Evolutionary conservation across 2,888 invertebrate species (phyloP), one percentile per base, ranked within the genome.

Genomic region (Galerucella calmariensis): DNA sequence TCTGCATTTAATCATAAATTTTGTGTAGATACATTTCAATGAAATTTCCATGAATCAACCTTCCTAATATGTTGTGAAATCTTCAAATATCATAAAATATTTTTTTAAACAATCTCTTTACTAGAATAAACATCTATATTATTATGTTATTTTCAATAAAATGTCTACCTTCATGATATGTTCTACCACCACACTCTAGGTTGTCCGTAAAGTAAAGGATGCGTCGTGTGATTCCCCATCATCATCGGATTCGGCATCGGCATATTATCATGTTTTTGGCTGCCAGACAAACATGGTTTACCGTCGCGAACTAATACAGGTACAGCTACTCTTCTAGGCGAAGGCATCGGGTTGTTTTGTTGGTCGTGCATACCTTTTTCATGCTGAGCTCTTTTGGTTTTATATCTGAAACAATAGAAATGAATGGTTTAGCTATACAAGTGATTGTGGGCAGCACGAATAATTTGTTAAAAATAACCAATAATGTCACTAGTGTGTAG

Each of bases 331-430:
- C 97, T 91, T 44, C 97, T 89, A 0, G 98, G 97, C 0, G 97
- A 96, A 61, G 94, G 93, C 79, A 87, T 81, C 14, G 86, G 84
- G 78, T 84, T 86, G 81, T 84, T 88, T 81, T 87, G 86, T 76
- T 88, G 85, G 76, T 94, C 92, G 80, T 93, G 92, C 79, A 92
- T 88, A 20, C 95, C 94, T 87, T 97, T 95, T 88, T 99, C 99
- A 84, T 96, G 97, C 74, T 97, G 95, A 0, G 98, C 97, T n/a
- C 99, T 90, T 89, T 99, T 99, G 84, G 98, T 97, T 90, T 99
- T 99, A 89, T 99, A 99, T 85, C 90, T 89, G 84, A 2, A 85
- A 83, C 53, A 77, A 79, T 66, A 56, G 59, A 67, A 61, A 67
- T n/a, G n/a, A 51, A 51, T n/a, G 14, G n/a, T n/a, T 14, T 51